These are phyloP conservation scores for Phaetusa simplex DNA, from an alignment of 2,113 vertebrate species.

Conservation along the genomic window DNA sequence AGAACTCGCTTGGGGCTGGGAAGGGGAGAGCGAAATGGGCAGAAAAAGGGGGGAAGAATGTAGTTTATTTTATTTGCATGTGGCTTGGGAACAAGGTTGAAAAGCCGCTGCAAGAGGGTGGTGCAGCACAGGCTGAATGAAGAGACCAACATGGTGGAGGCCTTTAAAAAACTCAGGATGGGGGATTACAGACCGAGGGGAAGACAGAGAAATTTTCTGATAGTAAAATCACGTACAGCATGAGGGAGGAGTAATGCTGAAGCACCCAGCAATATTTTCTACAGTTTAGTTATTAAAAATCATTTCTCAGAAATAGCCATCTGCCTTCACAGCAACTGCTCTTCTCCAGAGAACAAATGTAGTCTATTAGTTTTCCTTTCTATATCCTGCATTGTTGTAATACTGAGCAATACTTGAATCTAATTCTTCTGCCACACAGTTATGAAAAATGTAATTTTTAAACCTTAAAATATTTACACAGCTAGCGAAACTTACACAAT, in stretches of 20 bases:
- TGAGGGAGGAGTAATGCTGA: background rate
- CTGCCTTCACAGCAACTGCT: background rate
- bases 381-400: background rate
- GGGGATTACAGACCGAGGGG: background rate
- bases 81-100: background rate
- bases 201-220: background rate
- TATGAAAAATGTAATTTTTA: conserved; percentile 48
- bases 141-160: background rate
- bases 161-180: background rate
- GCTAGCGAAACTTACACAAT: background rate
- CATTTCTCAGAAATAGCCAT: background rate
- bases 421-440: conserved; percentile 14
- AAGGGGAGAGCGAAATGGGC: background rate
- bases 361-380: conserved; percentile 36
- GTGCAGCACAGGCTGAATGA: background rate
- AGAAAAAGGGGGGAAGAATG: background rate
- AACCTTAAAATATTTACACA: conserved; percentile 46
- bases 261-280: background rate
- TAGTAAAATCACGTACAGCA: background rate
- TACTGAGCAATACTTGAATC: conserved; percentile 8
- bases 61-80: background rate
- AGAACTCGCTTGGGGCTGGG: background rate
- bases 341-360: background rate
- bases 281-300: conserved; percentile 11
- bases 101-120: background rate